Percentiles rank a stretch among this genome's conserved stretches.
phyloP scores from a whole-genome alignment of 2,888 invertebrate genomes.

The Theretra japonica region DNA sequence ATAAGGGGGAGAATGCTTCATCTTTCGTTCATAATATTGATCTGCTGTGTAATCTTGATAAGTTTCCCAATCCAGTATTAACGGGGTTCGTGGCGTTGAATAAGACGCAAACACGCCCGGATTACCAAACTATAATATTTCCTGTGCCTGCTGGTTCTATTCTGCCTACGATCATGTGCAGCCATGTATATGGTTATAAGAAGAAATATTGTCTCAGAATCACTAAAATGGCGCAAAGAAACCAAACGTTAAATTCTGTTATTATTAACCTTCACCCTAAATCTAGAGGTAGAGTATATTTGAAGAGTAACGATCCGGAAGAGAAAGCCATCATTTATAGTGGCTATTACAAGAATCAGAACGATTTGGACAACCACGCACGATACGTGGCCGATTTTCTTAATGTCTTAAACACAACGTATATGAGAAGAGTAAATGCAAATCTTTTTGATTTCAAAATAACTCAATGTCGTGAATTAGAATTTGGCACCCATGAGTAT shows the following conservation, averaged over 20 bases:
- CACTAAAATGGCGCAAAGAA: constrained; percentile 27
- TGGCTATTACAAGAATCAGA: constrained; percentile 36
- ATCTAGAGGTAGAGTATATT: constrained; percentile 37
- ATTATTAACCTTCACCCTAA: constrained; percentile 35
- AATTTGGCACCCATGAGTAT: constrained; percentile 34
- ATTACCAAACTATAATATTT: constrained; percentile 48
- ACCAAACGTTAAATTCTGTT: constrained; percentile 27
- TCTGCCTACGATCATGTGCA: constrained; percentile 34
- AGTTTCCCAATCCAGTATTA: constrained; percentile 35
- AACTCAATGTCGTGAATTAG: constrained; percentile 28
- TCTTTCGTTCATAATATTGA: constrained; percentile 36
- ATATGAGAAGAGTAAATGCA: constrained; percentile 34
- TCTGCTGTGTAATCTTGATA: constrained; percentile 39
- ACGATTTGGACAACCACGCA: constrained; percentile 37
- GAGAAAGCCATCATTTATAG: constrained; percentile 58
- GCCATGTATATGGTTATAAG: constrained; percentile 32
- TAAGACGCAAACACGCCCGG: constrained; percentile 48
- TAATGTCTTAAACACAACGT: constrained; percentile 34
- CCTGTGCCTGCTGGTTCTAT: constrained; percentile 31
- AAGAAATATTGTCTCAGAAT: constrained; percentile 33
- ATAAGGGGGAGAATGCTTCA: constrained; percentile 32
- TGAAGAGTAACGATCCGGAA: constrained; percentile 84
- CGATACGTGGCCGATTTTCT: constrained; percentile 35
- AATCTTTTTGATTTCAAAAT: constrained; percentile 30
- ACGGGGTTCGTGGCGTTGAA: constrained; percentile 45